Base-by-base conservation (phyloP, 2,113 vertebrate species). In the Pica pica region DNA sequence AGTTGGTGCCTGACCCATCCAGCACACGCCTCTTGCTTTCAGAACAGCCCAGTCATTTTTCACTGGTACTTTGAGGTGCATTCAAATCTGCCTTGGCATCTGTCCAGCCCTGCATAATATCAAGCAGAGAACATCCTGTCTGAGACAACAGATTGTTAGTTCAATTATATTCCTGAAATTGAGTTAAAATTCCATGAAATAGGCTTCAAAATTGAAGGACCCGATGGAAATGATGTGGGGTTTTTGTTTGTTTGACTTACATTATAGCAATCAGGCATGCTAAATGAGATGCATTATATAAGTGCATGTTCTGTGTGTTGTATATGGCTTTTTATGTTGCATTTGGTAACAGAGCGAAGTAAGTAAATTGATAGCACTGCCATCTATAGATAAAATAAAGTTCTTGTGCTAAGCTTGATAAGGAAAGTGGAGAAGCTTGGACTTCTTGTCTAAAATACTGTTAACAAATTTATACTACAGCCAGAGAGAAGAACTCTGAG, bases 101-200 rank as follows among this genome's bases (percentile, higher is more conserved):
- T 93, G 6, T 92, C 88, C 89, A 97, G 91, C 49, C 64, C 74
- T 92, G 44, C 81, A 39, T 90, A 96, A 91, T 95, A 93, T 94
- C 93, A 94, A 93, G 65, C 83, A 91, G 75, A 82, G 94, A 90
- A 95, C 81, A 83, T 94, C 89, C 84, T 95, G 89, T 95, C 61
- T 97, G 77, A 89, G 49, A 93, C 61, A 97, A 91, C 94, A 96
- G 95, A 97, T 91, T 91, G 91, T 91, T 96, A 90, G 50, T 94
- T 96, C 94, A 96, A 92, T 97, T 96, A 79, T 90, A 94, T 89
- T 96, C 95, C 90, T 94, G 81, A 97, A 98, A 96, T 84, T 87
- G 73, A 97, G 87, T 93, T 96, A 90, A 93, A 89, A 97, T 97
- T 97, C 91, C 55, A 85, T 95, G 61, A 93, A 97, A 95, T 92